Percentiles rank a stretch among this genome's conserved stretches.
Evolutionary conservation across 2,888 invertebrate genomes (phyloP).

Genomic region (Eupithecia subfuscata): DNA sequence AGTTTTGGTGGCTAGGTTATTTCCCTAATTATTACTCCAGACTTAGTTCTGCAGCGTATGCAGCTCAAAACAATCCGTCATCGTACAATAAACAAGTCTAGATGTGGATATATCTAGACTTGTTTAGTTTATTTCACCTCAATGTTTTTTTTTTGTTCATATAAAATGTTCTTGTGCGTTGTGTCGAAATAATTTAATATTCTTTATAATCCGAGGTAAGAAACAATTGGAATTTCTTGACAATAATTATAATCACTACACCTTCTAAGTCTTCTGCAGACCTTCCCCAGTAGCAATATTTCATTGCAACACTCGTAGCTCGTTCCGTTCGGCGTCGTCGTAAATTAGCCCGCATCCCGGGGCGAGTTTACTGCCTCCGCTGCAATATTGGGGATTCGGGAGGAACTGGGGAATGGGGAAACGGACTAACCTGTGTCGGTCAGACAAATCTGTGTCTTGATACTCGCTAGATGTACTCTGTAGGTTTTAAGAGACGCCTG

Average conservation of each 20-base stretch:
- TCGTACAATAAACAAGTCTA: no score
- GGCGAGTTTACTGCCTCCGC: constrained; percentile 26
- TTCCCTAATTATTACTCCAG: no score
- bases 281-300: not conserved
- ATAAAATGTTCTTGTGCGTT: not conserved
- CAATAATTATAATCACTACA: not conserved
- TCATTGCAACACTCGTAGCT: constrained; percentile 4
- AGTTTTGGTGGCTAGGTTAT: not conserved
- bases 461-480: not conserved
- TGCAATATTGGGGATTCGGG: constrained; percentile 23
- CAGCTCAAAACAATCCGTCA: no score
- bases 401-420: constrained; percentile 12
- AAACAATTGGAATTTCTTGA: not conserved
- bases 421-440: not conserved
- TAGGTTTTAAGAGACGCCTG: not conserved
- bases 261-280: not conserved
- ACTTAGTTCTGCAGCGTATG: no score
- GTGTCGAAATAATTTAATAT: not conserved
- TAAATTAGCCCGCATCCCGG: constrained; percentile 21
- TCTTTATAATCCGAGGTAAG: not conserved
- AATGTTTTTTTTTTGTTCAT: not conserved
- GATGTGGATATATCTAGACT: no score
- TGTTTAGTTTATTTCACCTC: not conserved
- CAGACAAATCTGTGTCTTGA: not conserved
- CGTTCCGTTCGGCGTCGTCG: constrained; percentile 27